Percentiles rank a stretch among this genome's conserved stretches.
These are phyloP conservation scores for Troides aeacus DNA, from an alignment of 2,888 invertebrate species.

Conservation along the genomic window DNA sequence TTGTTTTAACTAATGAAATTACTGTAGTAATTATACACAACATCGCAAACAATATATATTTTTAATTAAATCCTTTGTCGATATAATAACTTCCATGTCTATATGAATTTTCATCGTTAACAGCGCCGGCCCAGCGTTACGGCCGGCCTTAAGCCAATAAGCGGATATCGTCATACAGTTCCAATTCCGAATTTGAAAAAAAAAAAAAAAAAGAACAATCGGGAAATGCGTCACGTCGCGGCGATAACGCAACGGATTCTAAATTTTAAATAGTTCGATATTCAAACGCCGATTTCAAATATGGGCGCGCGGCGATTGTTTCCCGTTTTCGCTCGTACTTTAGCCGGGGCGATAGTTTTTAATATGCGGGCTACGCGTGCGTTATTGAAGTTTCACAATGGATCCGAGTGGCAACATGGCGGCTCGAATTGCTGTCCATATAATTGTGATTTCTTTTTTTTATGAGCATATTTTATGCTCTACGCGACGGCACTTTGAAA, in stretches of 20 bases:
- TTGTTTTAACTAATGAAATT: too few relatives aligned
- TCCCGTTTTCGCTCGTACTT: constrained; percentile 77
- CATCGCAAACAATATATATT: constrained; percentile 4
- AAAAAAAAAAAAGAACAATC: constrained; percentile 59
- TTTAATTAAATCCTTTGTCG: constrained; percentile 4
- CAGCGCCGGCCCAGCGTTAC: not conserved
- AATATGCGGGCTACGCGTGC: constrained; percentile 76
- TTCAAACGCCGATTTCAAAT: constrained; percentile 74
- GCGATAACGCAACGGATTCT: constrained; percentile 79
- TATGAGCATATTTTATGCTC: constrained; percentile 32
- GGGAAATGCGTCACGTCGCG: constrained; percentile 72
- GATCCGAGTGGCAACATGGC: constrained; percentile 59
- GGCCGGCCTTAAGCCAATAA: constrained; percentile 15
- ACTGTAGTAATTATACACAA: too few relatives aligned
- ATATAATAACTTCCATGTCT: constrained; percentile 2
- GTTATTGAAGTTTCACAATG: constrained; percentile 76
- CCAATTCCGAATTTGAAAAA: constrained; percentile 46
- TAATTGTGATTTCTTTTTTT: constrained; percentile 38
- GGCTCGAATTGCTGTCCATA: constrained; percentile 53
- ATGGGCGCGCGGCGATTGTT: constrained; percentile 73
- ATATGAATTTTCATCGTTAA: constrained; percentile 1
- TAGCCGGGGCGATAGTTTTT: constrained; percentile 58
- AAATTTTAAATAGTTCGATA: constrained; percentile 80
- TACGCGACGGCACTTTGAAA: constrained; percentile 21
- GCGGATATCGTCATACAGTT: constrained; percentile 31